Percentiles rank a stretch among this genome's conserved stretches.
Evolutionary conservation across 2,113 vertebrate species (phyloP).

Genomic region (Urocynchramus pylzowi): DNA sequence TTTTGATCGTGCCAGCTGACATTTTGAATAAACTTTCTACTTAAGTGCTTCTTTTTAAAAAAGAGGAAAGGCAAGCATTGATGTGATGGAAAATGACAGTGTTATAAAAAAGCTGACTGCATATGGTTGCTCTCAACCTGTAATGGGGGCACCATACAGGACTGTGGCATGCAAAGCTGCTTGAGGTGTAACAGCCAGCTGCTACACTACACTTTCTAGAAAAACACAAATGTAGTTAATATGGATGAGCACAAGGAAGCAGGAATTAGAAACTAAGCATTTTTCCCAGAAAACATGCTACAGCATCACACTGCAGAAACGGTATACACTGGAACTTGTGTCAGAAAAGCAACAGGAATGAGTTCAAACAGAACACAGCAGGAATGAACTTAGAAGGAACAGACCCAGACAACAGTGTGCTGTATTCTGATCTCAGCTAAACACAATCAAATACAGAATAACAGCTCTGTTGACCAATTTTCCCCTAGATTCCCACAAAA

Average conservation of each 20-base stretch:
- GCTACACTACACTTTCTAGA: not conserved
- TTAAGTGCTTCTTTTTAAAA: not conserved
- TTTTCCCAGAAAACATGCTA: not conserved
- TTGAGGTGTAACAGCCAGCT: not conserved
- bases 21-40: not conserved
- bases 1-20: not conserved
- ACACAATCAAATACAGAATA: not conserved
- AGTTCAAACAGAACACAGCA: not conserved
- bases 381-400: not conserved
- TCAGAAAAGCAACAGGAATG: not conserved
- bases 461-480: not conserved
- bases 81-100: not conserved
- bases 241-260: not conserved
- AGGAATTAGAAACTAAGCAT: not conserved
- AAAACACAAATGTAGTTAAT: not conserved
- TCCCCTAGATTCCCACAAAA: not conserved
- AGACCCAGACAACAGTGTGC: not conserved
- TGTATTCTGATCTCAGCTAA: not conserved
- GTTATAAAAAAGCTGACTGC: not conserved
- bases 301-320: rapidly evolving
- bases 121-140: not conserved
- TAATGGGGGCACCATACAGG: not conserved
- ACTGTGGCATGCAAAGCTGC: not conserved
- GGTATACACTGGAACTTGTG: not conserved
- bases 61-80: not conserved